Evolutionary conservation across 2,113 vertebrate species (phyloP).

Genomic region (Mystacornis crossleyi): DNA sequence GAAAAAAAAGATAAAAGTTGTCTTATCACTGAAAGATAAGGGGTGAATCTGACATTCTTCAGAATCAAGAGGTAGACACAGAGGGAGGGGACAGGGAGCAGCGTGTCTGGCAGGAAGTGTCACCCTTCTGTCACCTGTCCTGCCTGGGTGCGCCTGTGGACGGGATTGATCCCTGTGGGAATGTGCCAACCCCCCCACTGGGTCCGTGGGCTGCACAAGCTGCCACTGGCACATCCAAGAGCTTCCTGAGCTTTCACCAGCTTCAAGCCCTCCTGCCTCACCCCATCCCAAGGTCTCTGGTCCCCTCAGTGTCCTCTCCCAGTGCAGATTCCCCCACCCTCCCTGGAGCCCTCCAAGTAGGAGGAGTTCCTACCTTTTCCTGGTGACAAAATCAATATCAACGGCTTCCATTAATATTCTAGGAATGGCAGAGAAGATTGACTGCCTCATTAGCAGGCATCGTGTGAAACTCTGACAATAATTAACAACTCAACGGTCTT

Average conservation of each 20-base stretch:
- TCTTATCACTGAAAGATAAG: neutral
- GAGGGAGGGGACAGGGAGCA: neutral
- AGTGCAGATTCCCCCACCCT: neutral
- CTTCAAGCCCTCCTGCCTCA: neutral
- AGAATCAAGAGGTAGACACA: neutral
- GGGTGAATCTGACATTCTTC: neutral
- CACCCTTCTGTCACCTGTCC: neutral
- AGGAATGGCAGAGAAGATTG: conserved; percentile 76
- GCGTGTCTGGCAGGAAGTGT: rapidly evolving
- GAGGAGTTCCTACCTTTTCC: conserved; percentile 1
- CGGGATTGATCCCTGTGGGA: neutral
- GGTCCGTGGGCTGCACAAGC: neutral
- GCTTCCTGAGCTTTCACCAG: neutral
- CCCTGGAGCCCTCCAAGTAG: neutral
- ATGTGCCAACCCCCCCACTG: rapidly evolving
- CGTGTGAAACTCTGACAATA: conserved; percentile 81
- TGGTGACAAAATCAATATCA: conserved; percentile 32
- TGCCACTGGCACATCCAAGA: neutral
- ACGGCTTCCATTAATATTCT: conserved; percentile 72
- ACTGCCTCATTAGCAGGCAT: conserved; percentile 83
- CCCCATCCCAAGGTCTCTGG: neutral
- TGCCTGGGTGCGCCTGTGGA: rapidly evolving
- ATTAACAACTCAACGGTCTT: conserved; percentile 84
- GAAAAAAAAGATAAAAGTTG: neutral
- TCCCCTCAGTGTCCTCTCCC: neutral